A percentile compares a stretch with the other conserved stretches of the same genome.
Evolutionary conservation across 2,797 vertebrate species (phyloP).

Genomic region (Huso huso): DNA sequence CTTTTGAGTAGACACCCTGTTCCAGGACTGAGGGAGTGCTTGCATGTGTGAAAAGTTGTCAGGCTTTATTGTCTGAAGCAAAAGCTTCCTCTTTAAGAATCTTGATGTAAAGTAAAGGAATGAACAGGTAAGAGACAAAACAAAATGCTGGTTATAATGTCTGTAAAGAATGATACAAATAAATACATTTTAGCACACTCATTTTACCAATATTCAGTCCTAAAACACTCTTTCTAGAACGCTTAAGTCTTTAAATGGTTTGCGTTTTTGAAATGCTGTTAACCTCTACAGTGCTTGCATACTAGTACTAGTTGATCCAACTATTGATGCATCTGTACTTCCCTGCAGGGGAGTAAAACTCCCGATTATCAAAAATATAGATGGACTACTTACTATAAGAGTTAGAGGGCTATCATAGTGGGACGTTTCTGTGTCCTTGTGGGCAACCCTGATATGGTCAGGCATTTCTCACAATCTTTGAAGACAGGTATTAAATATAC

Average conservation of each 20-base stretch:
- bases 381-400: too few species aligned
- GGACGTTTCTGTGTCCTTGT: too few species aligned
- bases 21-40: constrained; percentile 62
- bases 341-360: too few species aligned
- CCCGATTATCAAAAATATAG: too few species aligned
- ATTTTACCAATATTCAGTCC: neutral
- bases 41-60: constrained; percentile 54
- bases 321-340: too few species aligned
- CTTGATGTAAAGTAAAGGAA: constrained; percentile 48
- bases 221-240: neutral
- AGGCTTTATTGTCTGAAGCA: constrained; percentile 59
- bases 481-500: neutral
- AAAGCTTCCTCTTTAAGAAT: constrained; percentile 62
- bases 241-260: neutral
- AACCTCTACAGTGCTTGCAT: neutral
- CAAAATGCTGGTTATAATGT: too few species aligned
- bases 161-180: constrained; percentile 1
- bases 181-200: neutral
- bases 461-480: too few species aligned
- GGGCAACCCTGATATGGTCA: too few species aligned
- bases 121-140: neutral
- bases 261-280: neutral
- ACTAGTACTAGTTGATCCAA: too few species aligned
- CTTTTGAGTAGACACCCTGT: constrained; percentile 34
- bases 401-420: too few species aligned